Evolutionary conservation across 2,888 invertebrate species (phyloP).

Genomic region (Philonicus albiceps): DNA sequence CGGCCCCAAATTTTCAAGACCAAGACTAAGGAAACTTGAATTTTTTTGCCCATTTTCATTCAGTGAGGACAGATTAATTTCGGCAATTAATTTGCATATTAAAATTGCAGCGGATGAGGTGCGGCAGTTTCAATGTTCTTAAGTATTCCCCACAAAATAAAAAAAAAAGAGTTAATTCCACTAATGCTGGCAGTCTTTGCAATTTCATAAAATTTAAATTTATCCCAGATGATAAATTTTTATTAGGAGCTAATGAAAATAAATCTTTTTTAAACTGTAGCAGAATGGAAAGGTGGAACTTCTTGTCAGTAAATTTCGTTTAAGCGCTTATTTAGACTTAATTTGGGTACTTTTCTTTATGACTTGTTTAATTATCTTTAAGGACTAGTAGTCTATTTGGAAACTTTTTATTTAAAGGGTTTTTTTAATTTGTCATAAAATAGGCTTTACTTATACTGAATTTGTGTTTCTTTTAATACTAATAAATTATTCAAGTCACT

Average conservation of each 20-base stretch:
- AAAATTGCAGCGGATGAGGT: slow-evolving; percentile 12
- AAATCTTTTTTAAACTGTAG: slow-evolving; percentile 19
- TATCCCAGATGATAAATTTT: slow-evolving; percentile 33
- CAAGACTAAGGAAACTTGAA: not conserved
- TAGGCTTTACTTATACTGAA: too few species aligned
- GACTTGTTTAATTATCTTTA: not conserved
- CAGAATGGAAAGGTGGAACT: not conserved
- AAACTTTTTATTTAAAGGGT: not conserved
- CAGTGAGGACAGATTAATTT: slow-evolving; percentile 18
- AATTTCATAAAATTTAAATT: slow-evolving; percentile 38
- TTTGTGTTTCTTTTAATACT: too few species aligned
- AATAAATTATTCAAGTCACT: too few species aligned
- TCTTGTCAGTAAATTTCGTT: not conserved
- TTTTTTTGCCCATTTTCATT: slow-evolving; percentile 11
- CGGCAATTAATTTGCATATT: slow-evolving; percentile 40
- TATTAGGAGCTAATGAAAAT: slow-evolving; percentile 34
- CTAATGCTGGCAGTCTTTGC: not conserved
- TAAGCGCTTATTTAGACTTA: not conserved
- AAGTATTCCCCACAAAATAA: not conserved
- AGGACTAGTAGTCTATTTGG: not conserved
- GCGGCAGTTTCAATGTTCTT: not conserved
- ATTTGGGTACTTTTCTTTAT: not conserved
- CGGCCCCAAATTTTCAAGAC: not conserved
- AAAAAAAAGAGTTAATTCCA: slow-evolving; percentile 19
- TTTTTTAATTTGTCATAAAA: too few species aligned